These are phyloP conservation scores for Cyanocitta stelleri DNA, from an alignment of 2,113 vertebrate genomes.

Conservation along the genomic window DNA sequence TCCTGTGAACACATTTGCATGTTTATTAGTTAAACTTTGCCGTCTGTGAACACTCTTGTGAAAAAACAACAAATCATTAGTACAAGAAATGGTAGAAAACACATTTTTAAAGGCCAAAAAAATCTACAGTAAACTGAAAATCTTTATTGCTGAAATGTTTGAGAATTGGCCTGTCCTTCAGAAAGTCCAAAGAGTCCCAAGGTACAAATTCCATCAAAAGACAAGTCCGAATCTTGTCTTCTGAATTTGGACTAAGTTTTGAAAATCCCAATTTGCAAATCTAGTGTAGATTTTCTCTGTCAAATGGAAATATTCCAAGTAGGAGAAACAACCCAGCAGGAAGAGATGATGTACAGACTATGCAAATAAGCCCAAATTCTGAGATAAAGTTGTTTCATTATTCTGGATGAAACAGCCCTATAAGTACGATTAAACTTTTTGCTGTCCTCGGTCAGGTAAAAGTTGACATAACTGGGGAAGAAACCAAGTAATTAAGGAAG, in stretches of 20 bases:
- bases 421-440: not conserved
- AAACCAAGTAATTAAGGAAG: not conserved
- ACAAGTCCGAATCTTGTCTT: not conserved
- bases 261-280: not conserved
- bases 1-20: conserved; percentile 20
- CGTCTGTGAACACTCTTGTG: not conserved
- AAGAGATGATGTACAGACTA: not conserved
- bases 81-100: not conserved
- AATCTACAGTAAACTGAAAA: not conserved
- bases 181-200: not conserved
- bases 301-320: not conserved
- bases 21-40: conserved; percentile 29
- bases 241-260: not conserved
- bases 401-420: not conserved
- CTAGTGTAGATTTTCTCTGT: not conserved
- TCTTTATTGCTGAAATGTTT: not conserved
- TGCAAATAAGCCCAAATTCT: not conserved
- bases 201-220: not conserved
- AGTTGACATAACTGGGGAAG: not conserved
- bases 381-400: not conserved
- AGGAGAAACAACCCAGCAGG: not conserved
- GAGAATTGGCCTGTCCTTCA: not conserved
- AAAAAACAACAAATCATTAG: conserved; percentile 8
- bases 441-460: not conserved
- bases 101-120: not conserved